Evolutionary conservation across 1,140 invertebrate species (phyloP), one percentile per base, ranked within the genome.

Genomic region (Drosophila navojoa): DNA sequence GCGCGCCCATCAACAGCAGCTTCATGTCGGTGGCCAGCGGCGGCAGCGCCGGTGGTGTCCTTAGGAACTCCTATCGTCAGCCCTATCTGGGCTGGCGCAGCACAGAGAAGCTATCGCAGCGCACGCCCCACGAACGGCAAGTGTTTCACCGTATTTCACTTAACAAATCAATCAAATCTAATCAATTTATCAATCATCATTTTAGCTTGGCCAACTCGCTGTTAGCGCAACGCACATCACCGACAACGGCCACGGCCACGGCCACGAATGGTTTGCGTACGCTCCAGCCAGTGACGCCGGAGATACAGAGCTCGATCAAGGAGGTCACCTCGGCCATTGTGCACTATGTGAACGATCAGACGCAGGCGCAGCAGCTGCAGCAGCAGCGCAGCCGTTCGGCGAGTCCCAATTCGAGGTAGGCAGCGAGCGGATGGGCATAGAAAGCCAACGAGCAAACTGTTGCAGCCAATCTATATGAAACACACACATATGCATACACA

Each of bases 261-360:
- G 25, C 69, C 3, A 63, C 69, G 25, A 69, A 82, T 81, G 79
- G 66, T 63, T 27, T 62, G 9, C 53, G 81, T 10, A 38, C 63
- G 27, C 74, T 86, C 50, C 79, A 81, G 53, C 81, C 92, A 16
- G 95, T 95, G 19, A 94, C 95, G 60, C 94, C 95, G 71, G 96
- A 97, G 92, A 97, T 98, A 78, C 96, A 97, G 79, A 95, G 96
- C 70, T 97, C 96, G 61, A 98, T 98, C 91, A 97, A 97, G 92
- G 97, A 97, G 93, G 97, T 98, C 35, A 97, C 97, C 38, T 97
- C 96, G 73, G 97, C 97, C n/a, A 98, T 98, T 77, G 97, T 97
- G 47, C 96, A 97, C 92, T 98, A 97, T 93, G 97, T 97, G 42
- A 96, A 96, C 76, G 96, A 96, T 45, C 94, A 91, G 73, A 81